Evolutionary conservation across 1,140 invertebrate genomes (phyloP).

Genomic region (Uloborus diversus): DNA sequence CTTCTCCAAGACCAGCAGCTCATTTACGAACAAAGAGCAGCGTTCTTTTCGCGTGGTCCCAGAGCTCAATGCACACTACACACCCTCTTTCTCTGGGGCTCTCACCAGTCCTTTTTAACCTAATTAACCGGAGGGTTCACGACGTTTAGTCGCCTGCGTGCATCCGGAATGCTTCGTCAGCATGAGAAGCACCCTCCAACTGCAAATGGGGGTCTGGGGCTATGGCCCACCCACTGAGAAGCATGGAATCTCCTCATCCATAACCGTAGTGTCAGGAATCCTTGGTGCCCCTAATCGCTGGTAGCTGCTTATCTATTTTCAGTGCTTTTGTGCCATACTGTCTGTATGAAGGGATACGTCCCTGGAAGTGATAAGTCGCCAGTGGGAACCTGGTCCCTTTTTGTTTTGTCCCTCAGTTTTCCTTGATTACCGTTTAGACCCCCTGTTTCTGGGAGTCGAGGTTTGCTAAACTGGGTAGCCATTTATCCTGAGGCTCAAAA

Average conservation of each 20-base stretch:
- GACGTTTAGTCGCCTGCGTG: conserved; percentile 16
- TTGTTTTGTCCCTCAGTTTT: too few species aligned
- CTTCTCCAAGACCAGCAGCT: too few species aligned
- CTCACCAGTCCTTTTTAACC: not conserved
- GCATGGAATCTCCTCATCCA: conserved; percentile 1
- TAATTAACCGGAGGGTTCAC: not conserved
- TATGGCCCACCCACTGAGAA: conserved; percentile 20
- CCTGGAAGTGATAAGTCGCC: too few species aligned
- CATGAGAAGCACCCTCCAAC: not conserved
- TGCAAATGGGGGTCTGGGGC: not conserved
- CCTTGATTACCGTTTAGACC: not conserved
- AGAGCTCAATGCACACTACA: too few species aligned
- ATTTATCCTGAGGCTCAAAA: too few species aligned
- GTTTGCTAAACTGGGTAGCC: too few species aligned
- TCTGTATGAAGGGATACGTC: not conserved
- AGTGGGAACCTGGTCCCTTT: too few species aligned
- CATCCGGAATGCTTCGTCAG: conserved; percentile 17
- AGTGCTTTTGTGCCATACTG: not conserved
- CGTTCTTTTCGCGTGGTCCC: too few species aligned
- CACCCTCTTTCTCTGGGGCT: not conserved
- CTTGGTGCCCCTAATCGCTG: not conserved
- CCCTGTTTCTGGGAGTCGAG: too few species aligned
- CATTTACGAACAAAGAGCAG: too few species aligned
- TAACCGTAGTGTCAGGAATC: conserved; percentile 2
- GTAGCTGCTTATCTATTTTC: not conserved